Evolutionary conservation across 1,140 invertebrate genomes (phyloP).

Genomic region (Drosophila tani): DNA sequence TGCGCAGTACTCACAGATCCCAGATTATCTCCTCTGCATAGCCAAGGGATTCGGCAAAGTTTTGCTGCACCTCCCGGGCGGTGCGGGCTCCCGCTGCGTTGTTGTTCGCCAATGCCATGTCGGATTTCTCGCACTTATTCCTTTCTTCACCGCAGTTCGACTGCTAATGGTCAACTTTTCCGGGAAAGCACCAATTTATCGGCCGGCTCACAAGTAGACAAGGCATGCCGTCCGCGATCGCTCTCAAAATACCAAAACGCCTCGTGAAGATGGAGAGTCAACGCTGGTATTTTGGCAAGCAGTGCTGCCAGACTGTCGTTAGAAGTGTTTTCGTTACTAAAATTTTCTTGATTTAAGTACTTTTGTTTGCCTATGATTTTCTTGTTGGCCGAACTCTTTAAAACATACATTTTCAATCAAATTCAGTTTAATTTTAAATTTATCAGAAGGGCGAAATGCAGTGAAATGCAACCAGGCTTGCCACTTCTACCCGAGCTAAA

Average conservation of each 20-base stretch:
- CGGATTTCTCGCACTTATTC: too few species aligned
- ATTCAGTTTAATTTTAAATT: neutral
- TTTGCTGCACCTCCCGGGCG: conserved; percentile 59
- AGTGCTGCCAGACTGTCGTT: conserved; percentile 1
- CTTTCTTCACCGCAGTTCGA: neutral
- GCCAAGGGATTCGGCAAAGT: conserved; percentile 56
- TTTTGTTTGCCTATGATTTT: neutral
- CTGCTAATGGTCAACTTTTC: neutral
- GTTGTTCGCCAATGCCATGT: conserved; percentile 21
- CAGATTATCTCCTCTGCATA: conserved; percentile 60
- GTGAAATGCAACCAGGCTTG: neutral
- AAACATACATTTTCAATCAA: neutral
- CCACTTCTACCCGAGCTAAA: neutral
- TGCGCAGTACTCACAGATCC: conserved; percentile 73
- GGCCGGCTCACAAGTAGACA: too few species aligned
- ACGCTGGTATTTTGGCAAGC: neutral
- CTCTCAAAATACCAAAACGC: conserved; percentile 20
- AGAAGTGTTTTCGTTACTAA: neutral
- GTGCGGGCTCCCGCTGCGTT: conserved; percentile 7
- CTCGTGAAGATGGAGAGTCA: neutral
- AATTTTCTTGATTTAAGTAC: neutral
- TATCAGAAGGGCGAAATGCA: neutral
- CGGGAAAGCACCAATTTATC: conserved; percentile 27
- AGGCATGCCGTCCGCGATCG: neutral
- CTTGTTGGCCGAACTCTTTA: neutral